These are phyloP conservation scores for Dermolepida albohirtum DNA, from an alignment of 2,888 invertebrate genomes.

Conservation along the genomic window DNA sequence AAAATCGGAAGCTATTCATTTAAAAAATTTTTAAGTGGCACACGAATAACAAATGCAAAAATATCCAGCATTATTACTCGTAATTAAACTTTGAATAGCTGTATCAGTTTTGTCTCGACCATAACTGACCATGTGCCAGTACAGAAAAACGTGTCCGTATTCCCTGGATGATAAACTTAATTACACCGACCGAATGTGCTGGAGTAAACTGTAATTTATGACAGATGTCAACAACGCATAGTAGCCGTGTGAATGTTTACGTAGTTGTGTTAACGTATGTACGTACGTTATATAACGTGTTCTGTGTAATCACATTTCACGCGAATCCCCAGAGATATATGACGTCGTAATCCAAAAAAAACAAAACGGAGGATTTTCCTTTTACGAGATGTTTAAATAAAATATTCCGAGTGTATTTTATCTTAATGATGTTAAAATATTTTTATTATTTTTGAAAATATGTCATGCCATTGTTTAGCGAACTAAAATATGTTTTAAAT, in stretches of 20 bases:
- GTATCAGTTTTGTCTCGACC: conserved; percentile 17
- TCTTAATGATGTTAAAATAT: too few species aligned
- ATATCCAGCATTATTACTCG: background rate
- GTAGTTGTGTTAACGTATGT: background rate
- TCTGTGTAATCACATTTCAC: conserved; percentile 5
- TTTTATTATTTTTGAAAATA: too few species aligned
- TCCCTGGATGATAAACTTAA: conserved; percentile 29
- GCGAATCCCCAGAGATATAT: conserved; percentile 14
- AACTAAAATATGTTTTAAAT: too few species aligned
- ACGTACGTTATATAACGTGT: background rate
- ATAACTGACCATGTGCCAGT: conserved; percentile 1
- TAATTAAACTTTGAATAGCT: conserved; percentile 31
- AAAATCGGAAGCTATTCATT: too few species aligned
- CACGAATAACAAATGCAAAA: background rate
- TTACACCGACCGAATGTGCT: conserved; percentile 18
- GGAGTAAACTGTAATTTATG: conserved; percentile 29
- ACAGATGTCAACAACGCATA: conserved; percentile 8
- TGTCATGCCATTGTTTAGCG: too few species aligned
- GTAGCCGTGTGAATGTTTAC: background rate
- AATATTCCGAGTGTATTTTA: too few species aligned
- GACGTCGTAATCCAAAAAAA: too few species aligned
- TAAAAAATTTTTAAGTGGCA: background rate
- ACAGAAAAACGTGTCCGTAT: conserved; percentile 8
- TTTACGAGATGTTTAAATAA: too few species aligned
- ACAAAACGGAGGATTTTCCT: too few species aligned